Percentiles rank a stretch among this genome's conserved stretches.
Evolutionary conservation across 2,797 vertebrate genomes (phyloP).

Genomic region (Sarcoramphus papa): DNA sequence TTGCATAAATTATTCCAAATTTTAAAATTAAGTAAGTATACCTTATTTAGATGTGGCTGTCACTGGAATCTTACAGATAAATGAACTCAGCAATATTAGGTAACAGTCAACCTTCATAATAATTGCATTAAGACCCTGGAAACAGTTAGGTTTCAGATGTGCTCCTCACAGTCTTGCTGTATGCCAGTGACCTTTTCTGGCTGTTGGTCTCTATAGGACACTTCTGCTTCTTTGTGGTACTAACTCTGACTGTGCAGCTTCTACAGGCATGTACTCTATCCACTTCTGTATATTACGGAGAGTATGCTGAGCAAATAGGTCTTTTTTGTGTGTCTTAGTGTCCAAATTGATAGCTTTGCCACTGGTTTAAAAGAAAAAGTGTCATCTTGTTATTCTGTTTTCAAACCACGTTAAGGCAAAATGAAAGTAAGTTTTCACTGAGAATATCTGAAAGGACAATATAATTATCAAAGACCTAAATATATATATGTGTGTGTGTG

Average conservation of each 20-base stretch:
- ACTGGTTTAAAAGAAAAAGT: neutral
- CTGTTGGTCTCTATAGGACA: neutral
- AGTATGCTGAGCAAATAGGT: neutral
- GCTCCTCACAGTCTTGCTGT: neutral
- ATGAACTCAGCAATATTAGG: neutral
- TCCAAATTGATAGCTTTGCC: neutral
- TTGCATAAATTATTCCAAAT: neutral
- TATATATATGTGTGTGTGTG: neutral
- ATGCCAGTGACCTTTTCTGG: neutral
- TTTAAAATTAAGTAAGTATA: neutral
- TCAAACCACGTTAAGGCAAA: neutral
- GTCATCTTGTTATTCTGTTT: neutral
- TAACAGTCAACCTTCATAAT: neutral
- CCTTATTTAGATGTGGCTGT: neutral
- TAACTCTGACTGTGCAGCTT: neutral
- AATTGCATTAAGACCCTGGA: neutral
- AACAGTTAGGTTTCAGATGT: neutral
- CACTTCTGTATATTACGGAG: neutral
- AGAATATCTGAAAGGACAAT: neutral
- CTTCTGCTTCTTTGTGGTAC: neutral
- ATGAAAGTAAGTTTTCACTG: neutral
- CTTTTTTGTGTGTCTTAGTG: too few relatives aligned
- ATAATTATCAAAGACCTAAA: neutral
- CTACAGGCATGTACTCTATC: neutral
- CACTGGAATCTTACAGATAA: neutral